phyloP scores from a whole-genome alignment of 2,888 invertebrate genomes.

The Hirtodrosophila histrioides region DNA sequence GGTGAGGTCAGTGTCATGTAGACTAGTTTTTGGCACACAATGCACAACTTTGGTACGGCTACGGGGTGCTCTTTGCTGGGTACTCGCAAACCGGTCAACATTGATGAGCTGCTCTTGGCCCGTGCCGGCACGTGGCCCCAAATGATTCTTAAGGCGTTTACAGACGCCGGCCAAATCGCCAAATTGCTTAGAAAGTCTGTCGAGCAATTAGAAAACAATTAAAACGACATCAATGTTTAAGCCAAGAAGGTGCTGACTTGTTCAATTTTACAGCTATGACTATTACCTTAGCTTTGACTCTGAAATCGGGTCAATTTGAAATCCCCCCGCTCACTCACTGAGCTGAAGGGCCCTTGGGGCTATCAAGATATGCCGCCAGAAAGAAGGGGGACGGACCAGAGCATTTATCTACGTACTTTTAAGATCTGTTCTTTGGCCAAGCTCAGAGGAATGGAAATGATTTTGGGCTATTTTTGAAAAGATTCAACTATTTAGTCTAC shows the following conservation, averaged over 20 bases:
- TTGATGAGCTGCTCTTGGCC: slow-evolving; percentile 31
- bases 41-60: slow-evolving; percentile 12
- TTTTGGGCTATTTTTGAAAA: no score
- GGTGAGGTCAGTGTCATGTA: slow-evolving; percentile 83
- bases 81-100: slow-evolving; percentile 48
- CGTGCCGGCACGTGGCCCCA: slow-evolving; percentile 43
- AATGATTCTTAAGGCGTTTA: slow-evolving; percentile 26
- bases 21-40: slow-evolving; percentile 72
- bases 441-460: no score
- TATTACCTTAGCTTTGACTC: slow-evolving; percentile 13
- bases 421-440: slow-evolving; percentile 1
- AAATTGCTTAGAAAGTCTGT: slow-evolving; percentile 40
- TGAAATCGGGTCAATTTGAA: slow-evolving; percentile 52
- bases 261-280: slow-evolving; percentile 30
- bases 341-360: slow-evolving; percentile 13
- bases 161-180: background rate
- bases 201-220: slow-evolving; percentile 73
- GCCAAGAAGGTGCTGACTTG: slow-evolving; percentile 9
- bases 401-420: slow-evolving; percentile 17
- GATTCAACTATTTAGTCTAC: no score
- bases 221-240: slow-evolving; percentile 56
- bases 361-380: background rate
- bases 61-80: background rate
- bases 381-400: slow-evolving; percentile 2
- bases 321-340: background rate